Evolutionary conservation across 2,797 vertebrate genomes (phyloP), one percentile per base, ranked within the genome.

Genomic region (Phalanger gymnotis): DNA sequence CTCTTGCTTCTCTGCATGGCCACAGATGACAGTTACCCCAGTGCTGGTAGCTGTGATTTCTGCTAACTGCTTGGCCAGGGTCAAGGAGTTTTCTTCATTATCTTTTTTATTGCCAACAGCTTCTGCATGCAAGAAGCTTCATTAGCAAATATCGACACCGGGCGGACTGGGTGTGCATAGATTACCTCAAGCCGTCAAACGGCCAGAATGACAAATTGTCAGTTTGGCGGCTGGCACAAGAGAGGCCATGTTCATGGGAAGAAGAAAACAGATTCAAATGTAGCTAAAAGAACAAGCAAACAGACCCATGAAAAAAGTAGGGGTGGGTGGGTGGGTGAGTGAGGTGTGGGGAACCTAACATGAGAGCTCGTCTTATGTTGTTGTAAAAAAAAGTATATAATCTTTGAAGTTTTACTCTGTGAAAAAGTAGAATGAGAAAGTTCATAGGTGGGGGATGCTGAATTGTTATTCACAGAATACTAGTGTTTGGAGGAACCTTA

Each of bases 71-170:
- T 97, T 93, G 91, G 96, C 95, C 94, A 93, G 91, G 94, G 97
- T 98, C 98, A 98, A 96, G 96, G 94, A 97, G 97, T 94, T 93
- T 97, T 98, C 97, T 97, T 97, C 91, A 97, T 99, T 97, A 97
- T 98, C 96, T 97, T 98, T 97, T 96, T 97, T 96, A 97, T 96
- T 98, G 96, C 97, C 97, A 98, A 94, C 96, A 98, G 92, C 73
- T 96, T 98, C 95, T 97, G 96, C 93, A 97, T 95, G 95, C 94
- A 92, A 98, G 98, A 97, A 96, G 81, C 96, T 97, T 98, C 97
- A 98, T 98, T 98, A 98, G 98, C 96, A 98, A 98, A 97, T 97
- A 98, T 98, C 97, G 97, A 98, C 97, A 97, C 94, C 0, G 51
- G 91, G 96, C 96, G 97, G 97, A 96, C 95, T 98, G 97, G 98